Conservation (phyloP, 2,888 invertebrate species). For the Drosophila aldrichi region DNA sequence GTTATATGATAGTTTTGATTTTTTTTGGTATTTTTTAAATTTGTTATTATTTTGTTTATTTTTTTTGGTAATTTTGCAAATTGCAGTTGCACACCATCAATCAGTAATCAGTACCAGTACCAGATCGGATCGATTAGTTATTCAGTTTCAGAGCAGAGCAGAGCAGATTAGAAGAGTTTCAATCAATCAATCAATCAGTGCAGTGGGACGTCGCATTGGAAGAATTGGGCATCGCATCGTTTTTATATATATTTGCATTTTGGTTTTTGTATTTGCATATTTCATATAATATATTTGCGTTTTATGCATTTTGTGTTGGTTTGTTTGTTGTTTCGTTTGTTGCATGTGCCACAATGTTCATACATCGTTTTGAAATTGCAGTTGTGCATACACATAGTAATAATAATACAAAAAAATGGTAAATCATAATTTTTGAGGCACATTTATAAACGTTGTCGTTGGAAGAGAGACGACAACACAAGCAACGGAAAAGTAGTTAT, state of each 20-base stretch:
- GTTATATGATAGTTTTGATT: constrained; percentile 22
- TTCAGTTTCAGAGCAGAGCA: constrained; percentile 77
- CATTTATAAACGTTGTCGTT: constrained; percentile 48
- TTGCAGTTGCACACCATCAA: constrained; percentile 77
- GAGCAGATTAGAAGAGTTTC: constrained; percentile 75
- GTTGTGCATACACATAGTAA: constrained; percentile 18
- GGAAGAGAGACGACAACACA: constrained; percentile 34
- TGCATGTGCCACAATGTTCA: constrained; percentile 48
- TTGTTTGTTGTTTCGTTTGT: constrained; percentile 38
- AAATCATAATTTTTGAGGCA: constrained; percentile 49
- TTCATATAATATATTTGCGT: constrained; percentile 44
- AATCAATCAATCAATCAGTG: constrained; percentile 67
- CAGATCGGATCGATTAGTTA: constrained; percentile 70
- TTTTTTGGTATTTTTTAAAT: constrained; percentile 9
- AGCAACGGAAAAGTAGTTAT: constrained; percentile 40
- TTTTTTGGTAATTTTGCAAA: constrained; percentile 43
- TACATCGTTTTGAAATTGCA: constrained; percentile 22
- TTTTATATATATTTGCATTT: constrained; percentile 9
- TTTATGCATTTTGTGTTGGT: constrained; percentile 59
- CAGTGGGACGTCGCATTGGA: constrained; percentile 68
- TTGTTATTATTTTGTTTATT: not conserved
- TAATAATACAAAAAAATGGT: constrained; percentile 52
- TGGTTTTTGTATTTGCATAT: constrained; percentile 15
- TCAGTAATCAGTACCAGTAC: constrained; percentile 78
- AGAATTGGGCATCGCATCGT: constrained; percentile 70